phyloP scores from a whole-genome alignment of 2,113 vertebrate species.

The Prunella fulvescens region DNA sequence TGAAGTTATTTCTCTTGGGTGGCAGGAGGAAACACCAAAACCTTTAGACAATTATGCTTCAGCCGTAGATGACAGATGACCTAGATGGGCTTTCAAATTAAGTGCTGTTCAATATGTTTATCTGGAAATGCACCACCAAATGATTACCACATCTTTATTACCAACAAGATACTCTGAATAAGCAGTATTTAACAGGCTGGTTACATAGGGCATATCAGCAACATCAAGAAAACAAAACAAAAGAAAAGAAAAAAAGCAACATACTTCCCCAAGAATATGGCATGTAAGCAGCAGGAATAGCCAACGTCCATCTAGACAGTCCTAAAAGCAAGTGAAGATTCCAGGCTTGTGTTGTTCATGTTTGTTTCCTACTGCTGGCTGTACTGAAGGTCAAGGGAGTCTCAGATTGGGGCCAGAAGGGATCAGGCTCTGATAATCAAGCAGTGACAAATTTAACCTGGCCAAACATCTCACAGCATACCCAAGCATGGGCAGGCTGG shows the following conservation, averaged over 20 bases:
- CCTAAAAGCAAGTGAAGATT: not conserved
- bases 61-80: not conserved
- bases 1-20: not conserved
- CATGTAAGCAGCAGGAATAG: not conserved
- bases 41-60: not conserved
- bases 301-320: too few relatives aligned
- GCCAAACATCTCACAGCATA: not conserved
- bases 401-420: not conserved
- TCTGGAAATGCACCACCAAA: not conserved
- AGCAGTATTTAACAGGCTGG: not conserved
- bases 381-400: not conserved
- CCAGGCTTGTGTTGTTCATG: not conserved
- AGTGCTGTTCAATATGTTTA: not conserved
- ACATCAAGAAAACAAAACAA: not conserved
- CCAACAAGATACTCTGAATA: not conserved
- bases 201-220: fast-evolving
- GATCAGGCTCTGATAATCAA: not conserved
- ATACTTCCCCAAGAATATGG: too few relatives aligned
- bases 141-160: not conserved
- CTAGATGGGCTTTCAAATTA: not conserved
- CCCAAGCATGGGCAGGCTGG: fast-evolving
- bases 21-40: not conserved
- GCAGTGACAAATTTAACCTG: fast-evolving
- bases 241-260: fast-evolving
- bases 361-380: not conserved